Evolutionary conservation across 1,140 invertebrate species (phyloP), one percentile per base, ranked within the genome.

Genomic region (Euschistus heros): DNA sequence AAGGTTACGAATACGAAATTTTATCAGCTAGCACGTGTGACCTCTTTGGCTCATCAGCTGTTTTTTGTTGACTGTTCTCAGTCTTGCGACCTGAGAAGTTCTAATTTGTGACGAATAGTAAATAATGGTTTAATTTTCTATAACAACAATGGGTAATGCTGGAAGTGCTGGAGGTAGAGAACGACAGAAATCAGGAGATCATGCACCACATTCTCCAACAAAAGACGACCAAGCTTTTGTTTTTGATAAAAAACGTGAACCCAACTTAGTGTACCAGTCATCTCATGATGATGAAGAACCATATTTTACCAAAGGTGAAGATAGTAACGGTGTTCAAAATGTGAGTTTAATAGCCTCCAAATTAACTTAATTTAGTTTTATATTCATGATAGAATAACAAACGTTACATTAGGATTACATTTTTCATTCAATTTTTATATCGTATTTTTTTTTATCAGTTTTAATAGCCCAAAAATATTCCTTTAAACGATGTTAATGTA

Each of bases 281-380:
- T 88, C 86, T 18, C 80, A 87, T 66, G 89, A 92, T 71, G 89
- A 91, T 72, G 86, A 89, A 68, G 88, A 89, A 69, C 81, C 87
- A 24, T 88, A 86, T 77, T 89, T 83, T 74, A 82, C 85, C 47
- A 87, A 87, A 77, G 81, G 81, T 2, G 52, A 66, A 64, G 70
- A 67, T 63, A 42, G 10, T 13, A 62, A 42, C 22, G 52, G 62
- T 64, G 46, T 60, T 59, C 55, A 26, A 6, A 50, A 44, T 22
- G n/a, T 67, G 20, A 22, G 54, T 57, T 26, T 8, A 50, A 50
- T 6, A 7, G 42, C n/a, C 27, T 44, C 47, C 33, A 44, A 59
- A 59, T 17, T 52, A 50, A 65, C 22, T 47, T 63, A 26, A 33
- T 63, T 54, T 62, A 46, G 61, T 22, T 26, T 7, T 27, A 6